Conservation (phyloP, 2,113 vertebrate species). For the Oophaga pumilio region DNA sequence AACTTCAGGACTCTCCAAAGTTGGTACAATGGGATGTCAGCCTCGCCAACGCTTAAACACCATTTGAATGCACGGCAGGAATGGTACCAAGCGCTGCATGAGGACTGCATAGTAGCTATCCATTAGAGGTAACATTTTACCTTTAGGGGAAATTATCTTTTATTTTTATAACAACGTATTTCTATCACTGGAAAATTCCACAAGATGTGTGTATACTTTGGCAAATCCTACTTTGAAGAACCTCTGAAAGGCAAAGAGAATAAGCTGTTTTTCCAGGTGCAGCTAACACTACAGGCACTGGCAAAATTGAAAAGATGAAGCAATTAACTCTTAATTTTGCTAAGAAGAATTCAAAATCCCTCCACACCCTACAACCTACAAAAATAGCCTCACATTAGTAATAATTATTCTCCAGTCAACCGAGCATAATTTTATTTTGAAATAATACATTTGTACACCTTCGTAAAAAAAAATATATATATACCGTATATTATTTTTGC, state of each 20-base stretch:
- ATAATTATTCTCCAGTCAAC: conserved; percentile 37
- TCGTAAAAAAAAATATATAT: background rate
- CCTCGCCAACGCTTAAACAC: background rate
- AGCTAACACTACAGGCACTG: conserved; percentile 64
- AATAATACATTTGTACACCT: background rate
- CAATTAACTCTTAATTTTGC: conserved; percentile 68
- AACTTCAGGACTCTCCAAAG: conserved; percentile 12
- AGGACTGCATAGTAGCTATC: conserved; percentile 12
- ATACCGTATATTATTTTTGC: no score
- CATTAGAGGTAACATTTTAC: conserved; percentile 52
- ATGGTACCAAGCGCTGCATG: conserved; percentile 1
- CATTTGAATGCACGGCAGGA: conserved; percentile 17
- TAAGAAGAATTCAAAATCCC: conserved; percentile 61
- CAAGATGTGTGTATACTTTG: conserved; percentile 65
- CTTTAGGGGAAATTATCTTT: conserved; percentile 49
- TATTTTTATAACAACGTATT: conserved; percentile 58
- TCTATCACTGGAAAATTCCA: conserved; percentile 50
- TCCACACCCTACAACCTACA: conserved; percentile 55
- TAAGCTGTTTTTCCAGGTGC: conserved; percentile 64
- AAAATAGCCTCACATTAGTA: conserved; percentile 55
- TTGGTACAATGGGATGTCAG: conserved; percentile 24
- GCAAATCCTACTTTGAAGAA: conserved; percentile 71
- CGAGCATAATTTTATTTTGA: background rate
- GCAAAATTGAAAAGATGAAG: conserved; percentile 65
- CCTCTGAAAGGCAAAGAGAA: conserved; percentile 66